Evolutionary conservation across 2,888 invertebrate species (phyloP).

Genomic region (Trissonchulus sp.): DNA sequence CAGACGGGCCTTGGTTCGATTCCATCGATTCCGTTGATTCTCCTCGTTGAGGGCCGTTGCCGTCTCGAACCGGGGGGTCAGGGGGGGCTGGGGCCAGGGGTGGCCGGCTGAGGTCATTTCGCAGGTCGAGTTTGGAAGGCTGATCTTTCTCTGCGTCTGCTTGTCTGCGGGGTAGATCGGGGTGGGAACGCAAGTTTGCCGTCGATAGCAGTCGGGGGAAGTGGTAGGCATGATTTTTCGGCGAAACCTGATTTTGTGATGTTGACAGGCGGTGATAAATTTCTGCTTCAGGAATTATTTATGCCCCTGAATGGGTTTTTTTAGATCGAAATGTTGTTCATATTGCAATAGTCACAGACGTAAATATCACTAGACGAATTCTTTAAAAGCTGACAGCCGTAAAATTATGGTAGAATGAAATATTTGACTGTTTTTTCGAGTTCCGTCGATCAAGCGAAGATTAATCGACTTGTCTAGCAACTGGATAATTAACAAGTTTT

Average conservation of each 20-base stretch:
- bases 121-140: neutral
- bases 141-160: neutral
- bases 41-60: neutral
- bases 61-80: neutral
- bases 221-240: neutral
- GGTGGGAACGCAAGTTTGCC: neutral
- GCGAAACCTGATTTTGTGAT: neutral
- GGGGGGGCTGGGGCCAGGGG: neutral
- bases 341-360: no score
- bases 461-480: no score
- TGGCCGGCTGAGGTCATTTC: neutral
- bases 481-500: no score
- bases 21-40: neutral
- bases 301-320: neutral
- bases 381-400: no score
- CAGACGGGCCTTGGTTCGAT: conserved; percentile 24
- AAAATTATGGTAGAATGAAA: no score
- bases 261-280: neutral
- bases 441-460: no score
- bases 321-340: neutral
- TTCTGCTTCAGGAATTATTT: no score
- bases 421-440: no score
- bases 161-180: neutral
- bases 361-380: no score
- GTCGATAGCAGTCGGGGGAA: neutral